Evolutionary conservation across 1,140 invertebrate species (phyloP).

Genomic region (Eupristina koningsbergeri): DNA sequence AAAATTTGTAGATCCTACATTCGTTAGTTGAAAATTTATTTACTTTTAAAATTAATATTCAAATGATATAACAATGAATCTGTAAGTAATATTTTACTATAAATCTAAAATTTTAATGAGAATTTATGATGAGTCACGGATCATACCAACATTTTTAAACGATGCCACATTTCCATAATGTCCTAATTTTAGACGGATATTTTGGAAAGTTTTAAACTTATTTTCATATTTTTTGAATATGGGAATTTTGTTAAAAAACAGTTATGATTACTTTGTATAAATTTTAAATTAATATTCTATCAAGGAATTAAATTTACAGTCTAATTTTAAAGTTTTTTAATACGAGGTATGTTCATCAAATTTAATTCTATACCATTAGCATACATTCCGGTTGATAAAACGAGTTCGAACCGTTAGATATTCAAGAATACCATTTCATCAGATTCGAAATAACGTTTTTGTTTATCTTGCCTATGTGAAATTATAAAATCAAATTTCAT

Average conservation of each 20-base stretch:
- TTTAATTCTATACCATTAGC: not conserved
- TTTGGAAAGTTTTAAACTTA: not conserved
- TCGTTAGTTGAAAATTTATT: no score
- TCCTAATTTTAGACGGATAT: no score
- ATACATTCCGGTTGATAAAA: not conserved
- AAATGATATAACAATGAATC: no score
- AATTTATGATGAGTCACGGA: no score
- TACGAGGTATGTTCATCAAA: not conserved
- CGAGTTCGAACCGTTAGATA: not conserved
- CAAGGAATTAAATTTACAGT: not conserved
- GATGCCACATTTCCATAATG: no score
- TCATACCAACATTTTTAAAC: no score
- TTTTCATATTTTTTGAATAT: not conserved
- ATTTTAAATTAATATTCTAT: no score
- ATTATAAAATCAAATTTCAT: not conserved
- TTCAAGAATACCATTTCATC: not conserved
- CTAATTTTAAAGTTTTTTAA: not conserved
- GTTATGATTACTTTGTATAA: no score
- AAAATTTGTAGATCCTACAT: no score
- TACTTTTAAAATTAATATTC: no score
- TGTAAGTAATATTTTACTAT: no score
- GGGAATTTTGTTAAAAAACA: no score
- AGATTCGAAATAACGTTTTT: not conserved
- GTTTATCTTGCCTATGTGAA: not conserved
- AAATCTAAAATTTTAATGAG: not conserved